phyloP scores from a whole-genome alignment of 2,888 invertebrate genomes.

The Aplocera efformata region DNA sequence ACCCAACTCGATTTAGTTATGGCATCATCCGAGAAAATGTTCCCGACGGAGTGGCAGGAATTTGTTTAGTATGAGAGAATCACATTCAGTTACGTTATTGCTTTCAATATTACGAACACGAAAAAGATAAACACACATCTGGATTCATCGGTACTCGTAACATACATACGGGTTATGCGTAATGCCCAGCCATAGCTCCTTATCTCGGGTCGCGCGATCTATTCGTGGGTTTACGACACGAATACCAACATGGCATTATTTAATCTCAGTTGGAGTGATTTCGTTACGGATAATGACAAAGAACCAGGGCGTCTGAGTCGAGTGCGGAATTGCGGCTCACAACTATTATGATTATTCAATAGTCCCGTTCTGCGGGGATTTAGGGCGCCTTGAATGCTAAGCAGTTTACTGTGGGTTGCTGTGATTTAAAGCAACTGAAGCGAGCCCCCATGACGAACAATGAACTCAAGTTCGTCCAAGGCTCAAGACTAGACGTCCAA shows the following conservation, averaged over 20 bases:
- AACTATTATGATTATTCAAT: slow-evolving; percentile 74
- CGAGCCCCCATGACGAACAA: slow-evolving; percentile 11
- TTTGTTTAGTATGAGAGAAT: slow-evolving; percentile 5
- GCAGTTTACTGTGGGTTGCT: slow-evolving; percentile 48
- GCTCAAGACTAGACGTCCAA: slow-evolving; percentile 7
- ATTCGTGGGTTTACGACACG: slow-evolving; percentile 11
- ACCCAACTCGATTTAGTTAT: slow-evolving; percentile 20
- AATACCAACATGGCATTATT: slow-evolving; percentile 22
- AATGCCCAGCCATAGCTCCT: background rate
- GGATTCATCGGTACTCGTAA: slow-evolving; percentile 4
- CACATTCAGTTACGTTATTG: slow-evolving; percentile 12
- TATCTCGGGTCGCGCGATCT: slow-evolving; percentile 4
- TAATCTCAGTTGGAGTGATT: slow-evolving; percentile 23
- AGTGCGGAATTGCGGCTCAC: slow-evolving; percentile 55
- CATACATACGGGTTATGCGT: background rate
- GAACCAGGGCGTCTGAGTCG: slow-evolving; percentile 34
- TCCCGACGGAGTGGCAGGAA: no score
- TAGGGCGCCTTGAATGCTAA: slow-evolving; percentile 64
- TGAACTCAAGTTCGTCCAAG: slow-evolving; percentile 9
- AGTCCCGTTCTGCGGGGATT: slow-evolving; percentile 54
- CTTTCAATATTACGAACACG: slow-evolving; percentile 15
- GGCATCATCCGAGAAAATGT: slow-evolving; percentile 24
- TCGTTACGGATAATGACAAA: slow-evolving; percentile 30
- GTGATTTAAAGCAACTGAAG: slow-evolving; percentile 17
- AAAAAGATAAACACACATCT: slow-evolving; percentile 11